Evolutionary conservation across 2,797 vertebrate species (phyloP).

Genomic region (Momotus momota): DNA sequence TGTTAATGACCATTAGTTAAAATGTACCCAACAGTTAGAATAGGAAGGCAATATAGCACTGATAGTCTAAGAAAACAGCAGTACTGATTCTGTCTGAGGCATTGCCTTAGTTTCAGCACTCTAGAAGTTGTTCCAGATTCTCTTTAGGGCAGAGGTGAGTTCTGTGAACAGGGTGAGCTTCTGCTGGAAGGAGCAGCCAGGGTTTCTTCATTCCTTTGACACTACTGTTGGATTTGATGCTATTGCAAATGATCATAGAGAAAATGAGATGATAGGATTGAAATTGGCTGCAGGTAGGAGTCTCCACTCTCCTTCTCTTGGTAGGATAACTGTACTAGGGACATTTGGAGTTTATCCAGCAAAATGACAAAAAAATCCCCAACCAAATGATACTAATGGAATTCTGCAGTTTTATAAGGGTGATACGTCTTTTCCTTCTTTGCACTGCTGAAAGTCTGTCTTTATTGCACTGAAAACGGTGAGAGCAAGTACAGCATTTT

Average conservation of each 20-base stretch:
- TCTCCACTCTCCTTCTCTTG: neutral
- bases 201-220: neutral
- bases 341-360: neutral
- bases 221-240: neutral
- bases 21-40: neutral
- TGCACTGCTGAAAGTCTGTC: neutral
- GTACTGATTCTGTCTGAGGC: neutral
- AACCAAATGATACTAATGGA: neutral
- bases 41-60: neutral
- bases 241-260: neutral
- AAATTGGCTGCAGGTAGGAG: neutral
- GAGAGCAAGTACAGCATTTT: neutral
- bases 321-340: neutral
- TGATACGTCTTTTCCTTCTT: neutral
- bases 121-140: neutral
- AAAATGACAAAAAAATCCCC: neutral
- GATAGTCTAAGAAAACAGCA: neutral
- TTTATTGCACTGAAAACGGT: neutral
- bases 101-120: neutral
- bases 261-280: neutral
- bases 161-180: neutral
- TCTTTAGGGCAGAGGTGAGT: neutral
- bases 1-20: neutral
- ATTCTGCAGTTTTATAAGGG: neutral
- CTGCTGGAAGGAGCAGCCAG: neutral